Conservation (phyloP, 2,113 vertebrate genomes). For the Malurus elegans region DNA sequence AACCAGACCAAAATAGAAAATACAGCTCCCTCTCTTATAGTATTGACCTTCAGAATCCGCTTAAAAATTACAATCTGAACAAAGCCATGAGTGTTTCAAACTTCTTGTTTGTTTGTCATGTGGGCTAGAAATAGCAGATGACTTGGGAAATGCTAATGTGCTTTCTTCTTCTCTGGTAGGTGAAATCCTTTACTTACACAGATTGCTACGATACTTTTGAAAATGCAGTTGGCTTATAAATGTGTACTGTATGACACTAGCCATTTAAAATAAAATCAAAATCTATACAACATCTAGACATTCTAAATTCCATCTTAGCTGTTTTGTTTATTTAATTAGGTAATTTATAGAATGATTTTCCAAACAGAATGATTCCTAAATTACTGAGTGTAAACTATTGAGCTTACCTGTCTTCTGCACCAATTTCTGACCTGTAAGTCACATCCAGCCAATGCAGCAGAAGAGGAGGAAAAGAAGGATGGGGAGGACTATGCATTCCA, state of each 20-base stretch:
- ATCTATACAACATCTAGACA: background rate
- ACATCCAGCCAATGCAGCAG: background rate
- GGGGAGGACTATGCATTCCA: background rate
- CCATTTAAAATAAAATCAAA: background rate
- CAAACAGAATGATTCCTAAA: background rate
- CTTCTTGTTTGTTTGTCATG: background rate
- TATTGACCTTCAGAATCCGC: slow-evolving; percentile 69
- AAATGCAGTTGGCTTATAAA: background rate
- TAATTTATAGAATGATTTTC: background rate
- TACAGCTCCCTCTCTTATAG: slow-evolving; percentile 59
- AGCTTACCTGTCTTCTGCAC: background rate
- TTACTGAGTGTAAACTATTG: background rate
- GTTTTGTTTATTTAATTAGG: background rate
- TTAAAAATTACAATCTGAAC: slow-evolving; percentile 53
- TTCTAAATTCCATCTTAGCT: background rate
- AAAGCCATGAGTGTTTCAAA: slow-evolving; percentile 11
- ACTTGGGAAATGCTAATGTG: background rate
- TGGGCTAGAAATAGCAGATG: background rate
- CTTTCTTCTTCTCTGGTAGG: background rate
- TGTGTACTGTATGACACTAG: background rate
- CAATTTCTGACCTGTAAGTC: background rate
- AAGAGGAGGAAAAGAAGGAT: background rate
- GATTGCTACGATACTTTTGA: background rate
- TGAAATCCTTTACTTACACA: background rate
- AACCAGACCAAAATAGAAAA: slow-evolving; percentile 79